A percentile compares a stretch with the other conserved stretches of the same genome.
Conservation (phyloP, 2,888 invertebrate genomes). For the Clepsis dumicolana region DNA sequence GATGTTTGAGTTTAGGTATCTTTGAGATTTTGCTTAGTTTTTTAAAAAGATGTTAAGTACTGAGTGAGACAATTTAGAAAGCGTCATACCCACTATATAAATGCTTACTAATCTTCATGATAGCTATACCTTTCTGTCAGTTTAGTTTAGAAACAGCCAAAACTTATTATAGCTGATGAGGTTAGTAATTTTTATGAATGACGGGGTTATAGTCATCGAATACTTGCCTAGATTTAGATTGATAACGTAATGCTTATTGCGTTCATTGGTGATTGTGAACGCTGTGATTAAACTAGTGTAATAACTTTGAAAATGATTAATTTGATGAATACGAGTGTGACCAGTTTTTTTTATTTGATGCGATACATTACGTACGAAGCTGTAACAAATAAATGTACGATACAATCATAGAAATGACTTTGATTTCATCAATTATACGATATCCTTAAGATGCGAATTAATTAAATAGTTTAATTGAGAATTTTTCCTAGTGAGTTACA, state of each 20-base stretch:
- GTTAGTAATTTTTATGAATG: too few relatives aligned
- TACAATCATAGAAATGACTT: not conserved
- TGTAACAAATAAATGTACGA: not conserved
- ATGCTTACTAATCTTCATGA: too few relatives aligned
- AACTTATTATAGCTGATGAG: too few relatives aligned
- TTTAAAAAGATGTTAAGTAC: not conserved
- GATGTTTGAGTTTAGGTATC: not conserved
- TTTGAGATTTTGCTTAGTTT: not conserved
- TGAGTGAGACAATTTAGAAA: too few relatives aligned
- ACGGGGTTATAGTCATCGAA: too few relatives aligned
- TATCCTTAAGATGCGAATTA: too few relatives aligned
- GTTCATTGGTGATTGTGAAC: not conserved
- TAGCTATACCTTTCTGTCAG: too few relatives aligned
- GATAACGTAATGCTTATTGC: not conserved
- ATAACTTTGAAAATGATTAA: not conserved
- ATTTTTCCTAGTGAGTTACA: too few relatives aligned
- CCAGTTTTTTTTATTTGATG: not conserved
- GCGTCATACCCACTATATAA: too few relatives aligned
- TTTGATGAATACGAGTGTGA: not conserved
- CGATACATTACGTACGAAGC: not conserved
- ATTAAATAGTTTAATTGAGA: too few relatives aligned
- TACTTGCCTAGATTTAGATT: too few relatives aligned
- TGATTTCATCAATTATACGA: not conserved
- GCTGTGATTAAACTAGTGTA: slow-evolving; percentile 1
- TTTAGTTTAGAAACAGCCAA: too few relatives aligned